These are phyloP conservation scores for Myxocyprinus asiaticus DNA, from an alignment of 2,113 vertebrate species.

Conservation along the genomic window DNA sequence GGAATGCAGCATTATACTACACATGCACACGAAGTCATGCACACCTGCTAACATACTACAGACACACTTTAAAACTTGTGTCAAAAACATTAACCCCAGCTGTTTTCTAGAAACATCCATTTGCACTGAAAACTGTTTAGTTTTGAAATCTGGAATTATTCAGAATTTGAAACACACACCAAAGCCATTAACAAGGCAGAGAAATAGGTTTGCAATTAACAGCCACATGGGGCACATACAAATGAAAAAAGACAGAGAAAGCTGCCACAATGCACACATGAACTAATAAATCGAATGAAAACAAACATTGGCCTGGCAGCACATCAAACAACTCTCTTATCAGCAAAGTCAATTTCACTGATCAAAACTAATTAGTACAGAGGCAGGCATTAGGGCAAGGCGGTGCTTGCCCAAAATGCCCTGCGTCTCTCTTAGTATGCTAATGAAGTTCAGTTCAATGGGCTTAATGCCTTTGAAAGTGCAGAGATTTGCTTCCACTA, in stretches of 20 bases:
- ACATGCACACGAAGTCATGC: no score
- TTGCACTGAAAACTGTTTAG: background rate
- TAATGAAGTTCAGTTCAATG: background rate
- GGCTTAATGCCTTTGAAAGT: conserved; percentile 8
- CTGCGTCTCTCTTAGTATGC: background rate
- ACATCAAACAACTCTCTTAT: conserved; percentile 45
- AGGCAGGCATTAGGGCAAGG: conserved; percentile 19
- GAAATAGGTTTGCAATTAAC: conserved; percentile 34
- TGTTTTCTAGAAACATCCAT: background rate
- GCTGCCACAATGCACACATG: conserved; percentile 31
- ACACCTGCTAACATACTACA: background rate
- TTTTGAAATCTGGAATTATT: background rate
- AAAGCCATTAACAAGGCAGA: conserved; percentile 33
- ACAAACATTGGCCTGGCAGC: conserved; percentile 26
- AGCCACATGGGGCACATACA: background rate
- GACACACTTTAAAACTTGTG: background rate
- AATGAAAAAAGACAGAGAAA: conserved; percentile 24
- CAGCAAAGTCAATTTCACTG: conserved; percentile 40
- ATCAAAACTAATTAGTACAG: conserved; percentile 44
- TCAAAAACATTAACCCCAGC: background rate
- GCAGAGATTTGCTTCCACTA: conserved; percentile 17
- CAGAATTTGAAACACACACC: conserved; percentile 29
- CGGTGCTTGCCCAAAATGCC: background rate
- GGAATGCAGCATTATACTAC: no score
- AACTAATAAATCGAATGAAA: conserved; percentile 32